A percentile compares a stretch with the other conserved stretches of the same genome.
These are phyloP conservation scores for Centropus unirufus DNA, from an alignment of 2,113 vertebrate species.

Conservation along the genomic window DNA sequence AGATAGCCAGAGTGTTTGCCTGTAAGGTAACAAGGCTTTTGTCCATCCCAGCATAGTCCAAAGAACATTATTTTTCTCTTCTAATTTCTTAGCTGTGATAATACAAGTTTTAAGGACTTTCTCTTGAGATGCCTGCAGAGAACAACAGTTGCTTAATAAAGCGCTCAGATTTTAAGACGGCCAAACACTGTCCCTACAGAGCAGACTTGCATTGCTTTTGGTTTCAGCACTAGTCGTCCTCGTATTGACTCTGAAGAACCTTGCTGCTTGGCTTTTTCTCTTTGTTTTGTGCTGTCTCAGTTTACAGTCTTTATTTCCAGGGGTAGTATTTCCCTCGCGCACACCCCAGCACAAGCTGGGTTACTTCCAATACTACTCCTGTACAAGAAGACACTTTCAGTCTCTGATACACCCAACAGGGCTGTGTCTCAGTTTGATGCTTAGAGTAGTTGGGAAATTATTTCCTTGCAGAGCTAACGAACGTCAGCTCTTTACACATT, in stretches of 20 bases:
- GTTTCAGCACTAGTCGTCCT: fast-evolving
- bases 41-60: not conserved
- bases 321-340: too few relatives aligned
- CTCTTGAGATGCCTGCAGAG: not conserved
- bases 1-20: not conserved
- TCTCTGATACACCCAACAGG: too few relatives aligned
- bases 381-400: too few relatives aligned
- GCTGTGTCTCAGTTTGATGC: too few relatives aligned
- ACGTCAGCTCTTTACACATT: too few relatives aligned
- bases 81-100: not conserved
- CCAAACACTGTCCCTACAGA: not conserved
- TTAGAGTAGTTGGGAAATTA: too few relatives aligned
- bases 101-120: not conserved
- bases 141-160: not conserved
- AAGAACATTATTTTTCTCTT: not conserved
- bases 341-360: too few relatives aligned
- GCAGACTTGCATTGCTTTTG: not conserved
- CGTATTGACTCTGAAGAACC: not conserved
- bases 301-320: not conserved
- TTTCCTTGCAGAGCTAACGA: too few relatives aligned
- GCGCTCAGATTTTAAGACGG: not conserved
- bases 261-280: not conserved
- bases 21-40: not conserved
- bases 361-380: too few relatives aligned
- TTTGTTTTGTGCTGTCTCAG: not conserved